These are phyloP conservation scores for Elysia crispata DNA, from an alignment of 2,888 invertebrate genomes.

Conservation along the genomic window DNA sequence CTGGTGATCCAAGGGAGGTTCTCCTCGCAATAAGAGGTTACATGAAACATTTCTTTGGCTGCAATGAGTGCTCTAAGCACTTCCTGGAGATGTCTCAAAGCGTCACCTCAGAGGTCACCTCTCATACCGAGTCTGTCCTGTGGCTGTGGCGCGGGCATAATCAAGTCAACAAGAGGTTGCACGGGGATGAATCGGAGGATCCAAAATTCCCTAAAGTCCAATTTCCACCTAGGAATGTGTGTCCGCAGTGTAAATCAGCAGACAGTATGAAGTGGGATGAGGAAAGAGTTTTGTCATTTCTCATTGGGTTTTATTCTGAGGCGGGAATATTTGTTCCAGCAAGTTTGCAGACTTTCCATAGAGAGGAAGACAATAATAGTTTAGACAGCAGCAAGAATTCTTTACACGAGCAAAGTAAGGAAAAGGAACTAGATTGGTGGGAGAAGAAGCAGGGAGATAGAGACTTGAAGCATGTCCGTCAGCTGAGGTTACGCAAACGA, in stretches of 20 bases:
- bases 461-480: conserved; percentile 62
- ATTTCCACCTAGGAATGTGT: conserved; percentile 86
- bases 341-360: conserved; percentile 20
- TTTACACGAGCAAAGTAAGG: neutral
- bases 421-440: conserved; percentile 67
- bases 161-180: conserved; percentile 89
- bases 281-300: conserved; percentile 59
- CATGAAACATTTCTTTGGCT: conserved; percentile 94
- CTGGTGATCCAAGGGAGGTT: conserved; percentile 56
- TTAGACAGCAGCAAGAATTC: neutral
- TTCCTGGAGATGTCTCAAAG: conserved; percentile 90
- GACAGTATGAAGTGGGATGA: conserved; percentile 54
- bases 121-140: conserved; percentile 86
- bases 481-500: conserved; percentile 55
- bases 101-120: conserved; percentile 84
- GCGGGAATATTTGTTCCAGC: conserved; percentile 51
- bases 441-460: conserved; percentile 62
- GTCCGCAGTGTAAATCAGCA: conserved; percentile 78
- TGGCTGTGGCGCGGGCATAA: conserved; percentile 98
- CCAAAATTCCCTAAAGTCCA: conserved; percentile 91
- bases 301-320: conserved; percentile 63
- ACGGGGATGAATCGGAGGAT: conserved; percentile 92
- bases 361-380: conserved; percentile 1
- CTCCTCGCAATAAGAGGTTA: conserved; percentile 79
- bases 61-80: conserved; percentile 92